phyloP scores from a whole-genome alignment of 1,140 invertebrate genomes.

The Tetragnatha versicolor region DNA sequence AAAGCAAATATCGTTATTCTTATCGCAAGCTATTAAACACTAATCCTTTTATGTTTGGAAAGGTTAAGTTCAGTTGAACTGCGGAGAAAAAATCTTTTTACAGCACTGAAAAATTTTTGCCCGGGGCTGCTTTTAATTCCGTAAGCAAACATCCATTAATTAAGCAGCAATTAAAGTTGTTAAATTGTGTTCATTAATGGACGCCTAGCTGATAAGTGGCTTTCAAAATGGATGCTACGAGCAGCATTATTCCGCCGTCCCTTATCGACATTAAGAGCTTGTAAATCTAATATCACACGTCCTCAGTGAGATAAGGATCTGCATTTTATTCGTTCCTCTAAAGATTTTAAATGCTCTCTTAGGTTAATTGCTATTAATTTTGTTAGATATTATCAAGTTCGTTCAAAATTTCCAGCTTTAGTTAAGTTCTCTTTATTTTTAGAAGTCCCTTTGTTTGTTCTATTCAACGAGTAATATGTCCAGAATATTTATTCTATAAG shows the following conservation, averaged over 20 bases:
- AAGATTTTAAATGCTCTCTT: no score
- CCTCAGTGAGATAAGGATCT: no score
- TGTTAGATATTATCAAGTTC: no score
- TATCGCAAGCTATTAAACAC: conserved; percentile 14
- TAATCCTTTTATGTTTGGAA: conserved; percentile 30
- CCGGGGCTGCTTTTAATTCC: conserved; percentile 31
- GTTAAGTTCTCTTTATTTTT: no score
- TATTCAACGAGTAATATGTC: no score
- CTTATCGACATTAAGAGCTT: neutral
- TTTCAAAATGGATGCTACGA: neutral
- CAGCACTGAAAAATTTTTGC: neutral
- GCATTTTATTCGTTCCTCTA: no score
- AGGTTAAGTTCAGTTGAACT: neutral
- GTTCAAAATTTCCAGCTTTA: no score
- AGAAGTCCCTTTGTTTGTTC: no score
- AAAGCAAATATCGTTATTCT: conserved; percentile 13
- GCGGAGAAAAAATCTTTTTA: neutral
- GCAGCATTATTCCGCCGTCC: neutral
- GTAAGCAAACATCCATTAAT: conserved; percentile 44
- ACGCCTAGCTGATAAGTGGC: conserved; percentile 25
- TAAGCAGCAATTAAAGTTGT: conserved; percentile 42
- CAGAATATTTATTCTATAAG: no score
- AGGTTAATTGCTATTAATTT: no score
- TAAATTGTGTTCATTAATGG: conserved; percentile 36
- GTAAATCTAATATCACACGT: conserved; percentile 26